Percentiles rank a stretch among this genome's conserved stretches.
Conservation (phyloP, 1,140 invertebrate genomes). For the Dysdera silvatica region DNA sequence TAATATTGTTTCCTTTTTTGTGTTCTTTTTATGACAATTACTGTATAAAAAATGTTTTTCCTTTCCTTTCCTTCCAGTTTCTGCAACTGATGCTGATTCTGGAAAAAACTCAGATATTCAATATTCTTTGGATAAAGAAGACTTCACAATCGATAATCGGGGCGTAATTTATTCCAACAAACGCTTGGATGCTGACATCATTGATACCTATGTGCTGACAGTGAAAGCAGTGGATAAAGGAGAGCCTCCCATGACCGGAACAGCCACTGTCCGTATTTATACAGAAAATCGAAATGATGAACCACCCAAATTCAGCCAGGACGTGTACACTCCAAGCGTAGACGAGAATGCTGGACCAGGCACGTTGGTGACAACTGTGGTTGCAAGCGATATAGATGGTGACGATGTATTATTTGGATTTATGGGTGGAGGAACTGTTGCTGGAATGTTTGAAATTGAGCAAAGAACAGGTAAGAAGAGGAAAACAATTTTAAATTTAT, state of each 20-base stretch:
- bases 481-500: too few species aligned
- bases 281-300: constrained; percentile 95
- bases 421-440: constrained; percentile 76
- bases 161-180: constrained; percentile 88
- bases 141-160: constrained; percentile 82
- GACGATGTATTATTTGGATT: constrained; percentile 90
- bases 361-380: constrained; percentile 85
- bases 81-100: constrained; percentile 84
- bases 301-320: constrained; percentile 90
- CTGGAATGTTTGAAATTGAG: constrained; percentile 89
- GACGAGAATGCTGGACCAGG: constrained; percentile 91
- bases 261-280: constrained; percentile 83
- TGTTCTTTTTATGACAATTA: background rate
- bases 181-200: constrained; percentile 87
- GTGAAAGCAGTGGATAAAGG: constrained; percentile 89
- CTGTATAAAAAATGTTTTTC: background rate
- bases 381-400: constrained; percentile 90
- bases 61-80: constrained; percentile 50
- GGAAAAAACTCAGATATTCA: constrained; percentile 88
- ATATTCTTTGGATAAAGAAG: constrained; percentile 83
- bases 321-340: constrained; percentile 91
- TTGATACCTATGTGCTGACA: constrained; percentile 89
- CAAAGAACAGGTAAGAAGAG: constrained; percentile 69
- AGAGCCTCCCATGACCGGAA: constrained; percentile 80
- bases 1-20: background rate